These are phyloP conservation scores for Hypsibius dujardini DNA, from an alignment of 1,140 invertebrate genomes.

Conservation along the genomic window DNA sequence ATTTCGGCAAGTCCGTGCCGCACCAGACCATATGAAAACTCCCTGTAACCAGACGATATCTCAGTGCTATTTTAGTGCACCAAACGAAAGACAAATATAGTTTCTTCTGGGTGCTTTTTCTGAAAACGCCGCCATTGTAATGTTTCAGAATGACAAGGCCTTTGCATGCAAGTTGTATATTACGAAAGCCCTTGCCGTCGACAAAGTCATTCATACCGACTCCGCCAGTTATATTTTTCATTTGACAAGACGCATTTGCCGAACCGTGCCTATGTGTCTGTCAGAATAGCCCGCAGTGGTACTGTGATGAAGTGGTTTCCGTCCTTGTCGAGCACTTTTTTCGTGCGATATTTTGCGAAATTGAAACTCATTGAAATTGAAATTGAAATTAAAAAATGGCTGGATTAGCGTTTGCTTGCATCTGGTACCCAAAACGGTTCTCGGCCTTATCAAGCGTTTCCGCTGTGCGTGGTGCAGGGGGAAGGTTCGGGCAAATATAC, in stretches of 20 bases:
- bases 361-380: too few relatives aligned
- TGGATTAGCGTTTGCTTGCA: too few relatives aligned
- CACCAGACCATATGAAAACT: neutral
- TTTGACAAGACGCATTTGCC: neutral
- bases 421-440: neutral
- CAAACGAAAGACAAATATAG: neutral
- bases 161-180: neutral
- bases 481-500: too few relatives aligned
- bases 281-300: neutral
- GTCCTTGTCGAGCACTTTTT: neutral
- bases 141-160: neutral
- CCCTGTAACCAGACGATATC: neutral
- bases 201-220: neutral
- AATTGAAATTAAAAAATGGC: too few relatives aligned
- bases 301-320: neutral
- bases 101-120: constrained; percentile 5
- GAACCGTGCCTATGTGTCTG: neutral
- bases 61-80: neutral
- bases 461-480: too few relatives aligned
- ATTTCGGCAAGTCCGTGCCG: neutral
- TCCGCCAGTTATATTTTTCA: neutral
- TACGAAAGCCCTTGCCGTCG: neutral
- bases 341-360: neutral
- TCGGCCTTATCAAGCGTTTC: too few relatives aligned
- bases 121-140: neutral